Percentiles rank a stretch among this genome's conserved stretches.
Evolutionary conservation across 2,113 vertebrate genomes (phyloP).

Genomic region (Sinosuthora webbiana): DNA sequence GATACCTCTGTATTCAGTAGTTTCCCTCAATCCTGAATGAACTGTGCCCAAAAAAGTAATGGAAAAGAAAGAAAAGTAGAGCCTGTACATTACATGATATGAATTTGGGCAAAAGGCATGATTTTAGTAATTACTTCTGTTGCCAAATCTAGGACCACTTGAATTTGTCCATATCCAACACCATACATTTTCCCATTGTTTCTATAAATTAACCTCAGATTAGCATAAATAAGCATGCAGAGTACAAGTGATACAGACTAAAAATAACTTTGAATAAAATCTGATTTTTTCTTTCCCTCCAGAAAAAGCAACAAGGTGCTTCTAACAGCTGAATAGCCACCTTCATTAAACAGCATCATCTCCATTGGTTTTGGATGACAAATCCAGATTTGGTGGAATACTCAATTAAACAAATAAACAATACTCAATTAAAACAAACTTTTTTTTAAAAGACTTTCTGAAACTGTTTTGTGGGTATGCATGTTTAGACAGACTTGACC

Average conservation of each 20-base stretch:
- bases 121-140: not conserved
- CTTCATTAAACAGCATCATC: not conserved
- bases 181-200: not conserved
- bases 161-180: not conserved
- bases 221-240: not conserved
- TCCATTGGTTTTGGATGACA: not conserved
- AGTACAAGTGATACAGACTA: not conserved
- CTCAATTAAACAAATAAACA: too few species aligned
- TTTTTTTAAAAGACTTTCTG: not conserved
- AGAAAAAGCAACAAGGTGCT: not conserved
- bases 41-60: not conserved
- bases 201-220: not conserved
- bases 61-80: not conserved
- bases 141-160: not conserved
- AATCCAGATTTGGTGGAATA: not conserved
- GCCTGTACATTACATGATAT: rapidly evolving
- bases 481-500: not conserved
- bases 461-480: not conserved
- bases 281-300: not conserved
- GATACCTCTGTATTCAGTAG: not conserved
- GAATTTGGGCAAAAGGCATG: not conserved
- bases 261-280: not conserved
- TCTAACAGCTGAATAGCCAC: not conserved
- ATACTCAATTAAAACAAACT: not conserved
- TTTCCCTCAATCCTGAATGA: not conserved